Base-by-base conservation (phyloP, 2,888 invertebrate species). In the Ectropis crepuscularia region DNA sequence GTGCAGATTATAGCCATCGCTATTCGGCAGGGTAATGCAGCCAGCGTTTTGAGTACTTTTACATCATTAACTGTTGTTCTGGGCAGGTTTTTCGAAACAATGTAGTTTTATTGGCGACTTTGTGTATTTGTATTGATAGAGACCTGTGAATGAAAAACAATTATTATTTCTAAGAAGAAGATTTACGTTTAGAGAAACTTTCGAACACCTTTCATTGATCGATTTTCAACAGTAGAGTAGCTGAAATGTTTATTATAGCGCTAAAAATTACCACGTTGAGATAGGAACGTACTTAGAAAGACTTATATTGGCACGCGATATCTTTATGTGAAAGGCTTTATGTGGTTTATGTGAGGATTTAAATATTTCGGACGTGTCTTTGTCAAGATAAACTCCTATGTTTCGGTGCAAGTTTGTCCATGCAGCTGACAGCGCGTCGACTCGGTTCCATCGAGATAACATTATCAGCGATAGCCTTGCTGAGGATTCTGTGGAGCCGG, bases 381-480 rank as follows among this genome's bases (percentile, higher is more conserved):
- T 6, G 12, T 41, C 10, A 51, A 42, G 28, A 51, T 16, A 51
- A 51, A 51, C 38, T 38, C 12, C 38, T 38, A 51, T 6, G 46
- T 47, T 45, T 58, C 43, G 51, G 12, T 49, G 48, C 38, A 49
- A 16, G 45, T 46, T 59, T 39, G 49, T 41, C 43, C 41, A 16
- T 65, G 39, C 48, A 62, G 45, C 42, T 61, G 55, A 60, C 61
- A 50, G 43, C 41, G 53, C 51, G 57, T 65, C 60, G 63, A 55
- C 63, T 63, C 58, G 49, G 16, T 28, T 78, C 76, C 73, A 77
- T 72, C 75, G 79, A 88, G 90, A 90, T 92, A 92, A 89, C 87
- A 86, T 87, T 90, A 92, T 91, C 91, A 87, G 82, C 79, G 85
- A 87, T 89, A 90, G 89, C 92, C 92, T 91, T 85, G 91, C 82